These are phyloP conservation scores for Glyptemys insculpta DNA, from an alignment of 2,797 vertebrate genomes.

Conservation along the genomic window DNA sequence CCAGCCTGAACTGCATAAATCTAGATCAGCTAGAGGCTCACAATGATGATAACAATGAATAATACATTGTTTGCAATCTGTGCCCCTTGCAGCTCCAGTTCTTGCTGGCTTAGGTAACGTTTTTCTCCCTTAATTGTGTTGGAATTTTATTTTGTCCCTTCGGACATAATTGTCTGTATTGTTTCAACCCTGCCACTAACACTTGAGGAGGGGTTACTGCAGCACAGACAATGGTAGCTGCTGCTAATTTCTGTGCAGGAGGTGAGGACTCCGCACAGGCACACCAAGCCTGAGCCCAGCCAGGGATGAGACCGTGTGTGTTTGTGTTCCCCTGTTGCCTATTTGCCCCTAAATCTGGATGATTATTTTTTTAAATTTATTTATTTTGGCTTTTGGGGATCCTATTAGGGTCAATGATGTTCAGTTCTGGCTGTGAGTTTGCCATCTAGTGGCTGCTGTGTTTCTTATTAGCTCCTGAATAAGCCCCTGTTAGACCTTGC, in stretches of 20 bases:
- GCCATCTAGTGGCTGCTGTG: constrained; percentile 70
- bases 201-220: not conserved
- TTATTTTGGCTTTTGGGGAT: not conserved
- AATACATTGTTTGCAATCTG: constrained; percentile 71
- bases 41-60: constrained; percentile 62
- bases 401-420: not conserved
- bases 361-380: too few relatives aligned
- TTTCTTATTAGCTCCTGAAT: not conserved
- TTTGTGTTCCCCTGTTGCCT: not conserved
- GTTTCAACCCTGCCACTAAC: not conserved
- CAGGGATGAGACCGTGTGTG: rapidly evolving
- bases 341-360: not conserved
- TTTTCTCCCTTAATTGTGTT: constrained; percentile 28
- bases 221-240: not conserved
- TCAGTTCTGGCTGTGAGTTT: constrained; percentile 54
- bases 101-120: constrained; percentile 45
- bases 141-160: constrained; percentile 51
- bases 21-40: constrained; percentile 59
- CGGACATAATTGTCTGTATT: constrained; percentile 13
- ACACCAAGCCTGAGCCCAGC: rapidly evolving
- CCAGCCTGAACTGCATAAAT: constrained; percentile 41
- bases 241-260: not conserved
- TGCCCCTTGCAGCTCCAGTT: constrained; percentile 44
- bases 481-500: not conserved
- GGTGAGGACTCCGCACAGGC: not conserved